A percentile compares a stretch with the other conserved stretches of the same genome.
Conservation (phyloP, 2,797 vertebrate genomes). For the Danio aesculapii region DNA sequence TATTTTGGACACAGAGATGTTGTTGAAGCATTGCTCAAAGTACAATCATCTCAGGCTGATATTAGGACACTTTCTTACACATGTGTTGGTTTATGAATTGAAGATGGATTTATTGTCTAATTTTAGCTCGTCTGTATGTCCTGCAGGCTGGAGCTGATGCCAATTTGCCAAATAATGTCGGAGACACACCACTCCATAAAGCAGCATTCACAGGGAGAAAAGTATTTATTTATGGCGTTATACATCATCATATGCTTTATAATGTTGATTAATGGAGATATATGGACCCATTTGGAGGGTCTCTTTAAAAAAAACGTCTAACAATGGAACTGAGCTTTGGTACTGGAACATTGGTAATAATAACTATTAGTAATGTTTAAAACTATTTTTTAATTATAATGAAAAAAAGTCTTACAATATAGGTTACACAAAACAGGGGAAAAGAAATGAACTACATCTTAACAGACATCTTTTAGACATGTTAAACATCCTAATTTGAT, state of each 20-base stretch:
- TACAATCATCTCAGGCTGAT: slow-evolving; percentile 57
- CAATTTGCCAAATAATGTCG: slow-evolving; percentile 91
- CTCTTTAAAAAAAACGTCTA: neutral
- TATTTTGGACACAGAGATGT: slow-evolving; percentile 95
- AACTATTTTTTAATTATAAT: too few relatives aligned
- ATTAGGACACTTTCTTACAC: neutral
- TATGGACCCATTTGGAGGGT: neutral
- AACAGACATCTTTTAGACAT: too few relatives aligned
- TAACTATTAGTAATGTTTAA: too few relatives aligned
- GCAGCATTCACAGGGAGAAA: slow-evolving; percentile 96
- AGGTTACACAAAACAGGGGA: too few relatives aligned
- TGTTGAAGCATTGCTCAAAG: slow-evolving; percentile 91
- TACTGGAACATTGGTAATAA: too few relatives aligned
- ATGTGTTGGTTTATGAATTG: slow-evolving; percentile 2
- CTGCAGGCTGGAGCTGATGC: slow-evolving; percentile 90
- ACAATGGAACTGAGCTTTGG: neutral
- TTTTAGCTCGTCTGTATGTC: slow-evolving; percentile 40
- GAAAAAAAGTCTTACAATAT: too few relatives aligned
- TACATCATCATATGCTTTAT: neutral
- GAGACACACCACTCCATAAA: slow-evolving; percentile 93
- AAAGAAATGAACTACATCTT: too few relatives aligned
- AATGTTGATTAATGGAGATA: neutral
- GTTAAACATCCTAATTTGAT: too few relatives aligned
- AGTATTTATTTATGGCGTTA: slow-evolving; percentile 73
- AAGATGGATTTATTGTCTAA: neutral